A percentile compares a stretch with the other conserved stretches of the same genome.
These are phyloP conservation scores for Pachycephala philippinensis DNA, from an alignment of 2,113 vertebrate species.

Conservation along the genomic window DNA sequence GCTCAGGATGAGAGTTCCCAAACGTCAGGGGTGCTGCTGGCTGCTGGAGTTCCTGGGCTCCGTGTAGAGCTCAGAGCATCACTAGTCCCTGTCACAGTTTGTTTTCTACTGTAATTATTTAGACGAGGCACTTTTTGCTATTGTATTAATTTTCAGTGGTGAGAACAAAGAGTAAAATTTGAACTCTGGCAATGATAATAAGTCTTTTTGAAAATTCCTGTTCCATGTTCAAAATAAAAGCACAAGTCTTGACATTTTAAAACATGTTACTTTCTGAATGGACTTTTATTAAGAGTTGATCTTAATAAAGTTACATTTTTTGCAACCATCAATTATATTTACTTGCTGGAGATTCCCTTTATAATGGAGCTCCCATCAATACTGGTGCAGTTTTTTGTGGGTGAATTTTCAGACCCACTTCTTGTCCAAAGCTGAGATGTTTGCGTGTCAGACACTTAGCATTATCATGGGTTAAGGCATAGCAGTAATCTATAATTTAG, in stretches of 20 bases:
- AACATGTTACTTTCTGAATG: neutral
- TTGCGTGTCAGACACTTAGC: neutral
- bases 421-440: neutral
- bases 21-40: accelerated
- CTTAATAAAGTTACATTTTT: neutral
- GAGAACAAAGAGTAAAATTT: neutral
- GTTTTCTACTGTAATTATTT: neutral
- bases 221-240: neutral
- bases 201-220: neutral
- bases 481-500: constrained; percentile 53
- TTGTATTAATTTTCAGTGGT: neutral
- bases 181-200: neutral
- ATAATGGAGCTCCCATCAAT: neutral
- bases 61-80: neutral
- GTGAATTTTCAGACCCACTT: neutral
- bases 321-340: accelerated
- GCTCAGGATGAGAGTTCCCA: neutral
- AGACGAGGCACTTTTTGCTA: neutral
- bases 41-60: neutral
- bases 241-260: neutral
- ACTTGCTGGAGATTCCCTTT: neutral
- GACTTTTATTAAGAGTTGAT: neutral
- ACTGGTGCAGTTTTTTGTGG: neutral
- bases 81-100: neutral
- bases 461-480: neutral